These are phyloP conservation scores for Xiphophorus couchianus DNA, from an alignment of 2,113 vertebrate genomes.

Conservation along the genomic window DNA sequence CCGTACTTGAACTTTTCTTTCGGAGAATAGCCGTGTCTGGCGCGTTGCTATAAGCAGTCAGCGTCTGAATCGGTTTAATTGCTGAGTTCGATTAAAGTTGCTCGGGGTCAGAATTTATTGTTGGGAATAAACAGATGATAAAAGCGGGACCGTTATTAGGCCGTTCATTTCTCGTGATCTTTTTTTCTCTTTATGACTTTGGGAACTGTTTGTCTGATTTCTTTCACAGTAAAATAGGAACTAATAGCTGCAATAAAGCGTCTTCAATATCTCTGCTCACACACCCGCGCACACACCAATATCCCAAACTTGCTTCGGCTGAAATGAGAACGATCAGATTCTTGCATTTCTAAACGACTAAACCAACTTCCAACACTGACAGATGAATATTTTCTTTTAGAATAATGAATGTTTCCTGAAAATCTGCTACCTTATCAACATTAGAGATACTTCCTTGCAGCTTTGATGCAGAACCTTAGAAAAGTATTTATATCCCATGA, in stretches of 20 bases:
- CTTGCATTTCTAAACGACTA: neutral
- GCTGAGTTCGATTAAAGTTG: slow-evolving; percentile 46
- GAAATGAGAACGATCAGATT: neutral
- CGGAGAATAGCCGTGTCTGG: slow-evolving; percentile 17
- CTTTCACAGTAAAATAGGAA: neutral
- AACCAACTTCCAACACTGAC: neutral
- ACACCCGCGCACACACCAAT: neutral
- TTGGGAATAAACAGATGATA: slow-evolving; percentile 37
- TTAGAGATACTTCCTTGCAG: neutral
- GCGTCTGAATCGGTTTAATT: slow-evolving; percentile 48
- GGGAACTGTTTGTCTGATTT: slow-evolving; percentile 18
- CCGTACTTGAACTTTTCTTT: slow-evolving; percentile 15
- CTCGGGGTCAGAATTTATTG: slow-evolving; percentile 32
- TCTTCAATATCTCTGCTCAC: neutral
- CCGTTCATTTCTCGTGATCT: slow-evolving; percentile 37
- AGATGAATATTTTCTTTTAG: neutral
- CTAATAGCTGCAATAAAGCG: neutral
- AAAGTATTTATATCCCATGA: neutral
- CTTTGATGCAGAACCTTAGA: neutral
- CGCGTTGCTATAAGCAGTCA: slow-evolving; percentile 32
- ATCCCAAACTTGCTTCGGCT: neutral
- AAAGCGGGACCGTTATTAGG: slow-evolving; percentile 6
- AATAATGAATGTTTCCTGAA: neutral
- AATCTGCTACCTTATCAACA: neutral
- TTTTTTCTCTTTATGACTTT: slow-evolving; percentile 4